Evolutionary conservation across 2,113 vertebrate species (phyloP).

Genomic region (Archilochus colubris): DNA sequence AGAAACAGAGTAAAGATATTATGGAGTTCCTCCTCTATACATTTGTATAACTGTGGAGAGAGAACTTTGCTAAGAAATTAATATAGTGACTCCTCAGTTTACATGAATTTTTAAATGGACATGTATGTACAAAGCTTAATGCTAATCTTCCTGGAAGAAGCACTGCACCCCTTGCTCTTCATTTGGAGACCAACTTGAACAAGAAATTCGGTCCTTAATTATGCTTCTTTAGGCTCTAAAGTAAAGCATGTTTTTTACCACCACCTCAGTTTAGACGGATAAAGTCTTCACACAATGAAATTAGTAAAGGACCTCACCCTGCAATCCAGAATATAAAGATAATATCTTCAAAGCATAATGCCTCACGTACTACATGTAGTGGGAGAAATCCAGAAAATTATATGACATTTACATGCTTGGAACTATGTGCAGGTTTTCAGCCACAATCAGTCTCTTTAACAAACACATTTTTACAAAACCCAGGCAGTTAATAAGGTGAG

Average conservation of each 20-base stretch:
- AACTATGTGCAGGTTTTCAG: not conserved
- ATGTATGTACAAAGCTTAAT: not conserved
- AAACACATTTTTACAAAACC: not conserved
- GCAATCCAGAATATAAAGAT: not conserved
- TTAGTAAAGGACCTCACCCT: not conserved
- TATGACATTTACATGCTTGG: not conserved
- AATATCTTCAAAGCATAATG: not conserved
- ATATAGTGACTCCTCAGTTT: not conserved
- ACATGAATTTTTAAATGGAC: not conserved
- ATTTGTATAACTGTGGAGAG: not conserved
- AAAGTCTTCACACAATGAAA: not conserved
- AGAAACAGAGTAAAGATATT: not conserved
- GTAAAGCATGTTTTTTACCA: not conserved
- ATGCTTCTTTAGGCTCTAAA: not conserved
- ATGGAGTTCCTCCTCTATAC: not conserved
- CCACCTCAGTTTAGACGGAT: not conserved
- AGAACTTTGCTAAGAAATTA: not conserved
- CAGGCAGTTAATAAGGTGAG: not conserved
- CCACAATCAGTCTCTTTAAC: not conserved
- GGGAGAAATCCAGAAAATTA: not conserved
- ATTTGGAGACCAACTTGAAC: not conserved
- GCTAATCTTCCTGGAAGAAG: not conserved
- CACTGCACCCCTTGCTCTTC: not conserved
- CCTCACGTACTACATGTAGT: fast-evolving
- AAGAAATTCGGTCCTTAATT: not conserved